Evolutionary conservation across 2,797 vertebrate species (phyloP), one percentile per base, ranked within the genome.

Genomic region (Gobio occitaniae): DNA sequence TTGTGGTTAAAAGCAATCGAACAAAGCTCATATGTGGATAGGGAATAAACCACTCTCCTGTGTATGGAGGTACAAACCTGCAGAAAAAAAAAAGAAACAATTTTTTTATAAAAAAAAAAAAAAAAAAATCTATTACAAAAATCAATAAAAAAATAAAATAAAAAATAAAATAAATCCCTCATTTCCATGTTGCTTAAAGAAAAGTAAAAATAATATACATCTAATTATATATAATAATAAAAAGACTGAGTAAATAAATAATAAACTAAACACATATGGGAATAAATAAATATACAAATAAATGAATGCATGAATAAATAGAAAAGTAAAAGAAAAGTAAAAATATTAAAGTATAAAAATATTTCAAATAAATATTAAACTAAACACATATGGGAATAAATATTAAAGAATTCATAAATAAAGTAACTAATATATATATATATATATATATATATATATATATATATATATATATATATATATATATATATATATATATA

Each of bases 1-100:
- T 61, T 78, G 75, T 25, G 75, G 75, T 44, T 78, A 61, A 17
- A n/a, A 61, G 36, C 13, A 63, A 63, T 6, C 15, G 56, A 63
- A 19, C 4, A 52, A 65, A 56, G 36, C 19, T 38, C 54, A 44
- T 63, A 10, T 61, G 38, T 78, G 56, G 4, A 41, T n/a, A 38
- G 9, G 15, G 21, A 25, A 38, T 59, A 56, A 56, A 76, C 17
- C 21, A 41, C 52, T 41, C 3, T 13, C n/a, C 32, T n/a, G 6
- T 56, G 17, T 54, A 13, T 4, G 12, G 11, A 59, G 19, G 32
- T 12, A 17, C 3, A 52, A 17, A 29, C 47, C n/a, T 15, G 12
- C 6, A 29, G 12, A 25, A 16, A 66, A 16, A 29, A 15, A 13
- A 63, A 63, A 15, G 15, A 15, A 65, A 65, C 25, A 25, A 25